Base-by-base conservation (phyloP, 2,113 vertebrate genomes). In the Ancistrus triradiatus region DNA sequence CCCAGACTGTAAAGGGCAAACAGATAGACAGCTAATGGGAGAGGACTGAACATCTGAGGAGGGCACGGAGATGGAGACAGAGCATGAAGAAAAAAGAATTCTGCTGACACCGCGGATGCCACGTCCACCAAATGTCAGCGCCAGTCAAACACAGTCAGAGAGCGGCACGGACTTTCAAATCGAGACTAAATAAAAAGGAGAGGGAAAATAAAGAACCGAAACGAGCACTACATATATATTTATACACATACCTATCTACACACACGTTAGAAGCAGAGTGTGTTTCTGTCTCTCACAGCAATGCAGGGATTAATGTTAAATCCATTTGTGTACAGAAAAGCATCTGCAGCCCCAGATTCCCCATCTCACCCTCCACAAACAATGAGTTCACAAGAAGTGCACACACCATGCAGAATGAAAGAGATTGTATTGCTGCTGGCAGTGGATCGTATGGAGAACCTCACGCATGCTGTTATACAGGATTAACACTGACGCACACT, bases 361-460 rank as follows among this genome's bases (percentile, higher is more conserved):
- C 7, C 11, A 15, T 48, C 46, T 63, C 3, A 3, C 8, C 1
- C 63, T 35, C 52, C 19, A 35, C 7, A 5, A 43, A 42, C 15
- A 33, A 18, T 1, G 13, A 52, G 17, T 15, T 24, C 33, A 21
- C 21, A 27, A 50, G 53, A 57, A 59, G 18, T 22, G 55, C 40
- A 17, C 50, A 60, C 50, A 62, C 35, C 21, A 50, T 42, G 51
- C 51, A 62, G 59, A 63, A 62, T 63, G 58, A 71, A 71, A 48
- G 59, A 75, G 63, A 71, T 66, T 67, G 58, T 68, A 63, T 55
- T 33, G 48, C 69, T 71, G 71, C 68, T 75, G 73, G 55, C 73
- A 75, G 53, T 51, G 7, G 43, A 68, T 63, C 68, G 58, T 60
- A 58, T 68, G 37, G 49, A 64, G 51, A 28, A 21, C 68, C 21